Evolutionary conservation across 2,888 invertebrate genomes (phyloP).

Genomic region (Melieria picta): DNA sequence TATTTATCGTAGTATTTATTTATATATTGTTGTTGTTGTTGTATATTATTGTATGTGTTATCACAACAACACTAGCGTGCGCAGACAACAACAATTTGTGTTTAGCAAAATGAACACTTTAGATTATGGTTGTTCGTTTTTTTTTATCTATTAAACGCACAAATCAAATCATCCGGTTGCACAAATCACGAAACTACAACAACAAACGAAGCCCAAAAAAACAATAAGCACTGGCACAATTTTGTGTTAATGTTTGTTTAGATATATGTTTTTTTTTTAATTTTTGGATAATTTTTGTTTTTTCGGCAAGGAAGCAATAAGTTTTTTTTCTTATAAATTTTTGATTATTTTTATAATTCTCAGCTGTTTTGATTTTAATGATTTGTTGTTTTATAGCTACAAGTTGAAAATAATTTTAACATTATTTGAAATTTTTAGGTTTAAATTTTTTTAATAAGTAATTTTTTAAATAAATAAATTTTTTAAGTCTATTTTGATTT

Average conservation of each 20-base stretch:
- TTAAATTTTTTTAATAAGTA: background rate
- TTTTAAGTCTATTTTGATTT: too few relatives aligned
- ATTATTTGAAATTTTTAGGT: background rate
- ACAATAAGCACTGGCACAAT: background rate
- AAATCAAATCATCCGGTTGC: conserved; percentile 31
- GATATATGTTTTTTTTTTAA: background rate
- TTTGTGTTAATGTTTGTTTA: background rate
- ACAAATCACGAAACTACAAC: background rate
- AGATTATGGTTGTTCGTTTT: conserved; percentile 13
- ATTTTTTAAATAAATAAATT: too few relatives aligned
- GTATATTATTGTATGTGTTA: background rate
- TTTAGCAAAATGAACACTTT: conserved; percentile 16
- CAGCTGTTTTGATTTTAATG: background rate
- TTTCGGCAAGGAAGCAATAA: background rate
- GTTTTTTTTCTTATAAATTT: background rate
- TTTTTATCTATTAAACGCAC: background rate
- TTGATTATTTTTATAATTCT: background rate
- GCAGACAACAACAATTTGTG: background rate
- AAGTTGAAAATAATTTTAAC: conserved; percentile 6
- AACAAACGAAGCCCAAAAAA: background rate
- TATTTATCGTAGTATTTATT: conserved; percentile 8
- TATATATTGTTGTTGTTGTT: background rate
- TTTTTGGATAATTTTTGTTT: background rate
- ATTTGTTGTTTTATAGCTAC: background rate
- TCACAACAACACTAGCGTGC: too few relatives aligned